These are phyloP conservation scores for Axea sp. DNA, from an alignment of 2,888 invertebrate species.

Conservation along the genomic window DNA sequence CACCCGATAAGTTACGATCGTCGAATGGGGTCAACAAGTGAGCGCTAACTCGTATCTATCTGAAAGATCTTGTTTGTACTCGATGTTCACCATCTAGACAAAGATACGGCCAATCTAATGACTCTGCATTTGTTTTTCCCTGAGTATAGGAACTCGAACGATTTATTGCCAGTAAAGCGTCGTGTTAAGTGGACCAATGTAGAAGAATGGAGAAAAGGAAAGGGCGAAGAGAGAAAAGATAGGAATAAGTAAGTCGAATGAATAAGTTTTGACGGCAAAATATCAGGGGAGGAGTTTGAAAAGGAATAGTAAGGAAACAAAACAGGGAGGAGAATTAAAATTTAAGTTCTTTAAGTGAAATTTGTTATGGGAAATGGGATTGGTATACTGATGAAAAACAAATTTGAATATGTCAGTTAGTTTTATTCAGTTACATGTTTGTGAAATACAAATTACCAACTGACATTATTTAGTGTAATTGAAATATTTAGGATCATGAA, in stretches of 20 bases:
- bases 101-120: conserved; percentile 71
- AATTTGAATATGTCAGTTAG: no score
- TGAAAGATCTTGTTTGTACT: conserved; percentile 66
- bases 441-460: no score
- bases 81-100: conserved; percentile 62
- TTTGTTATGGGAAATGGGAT: conserved; percentile 4
- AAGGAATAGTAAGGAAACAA: not conserved
- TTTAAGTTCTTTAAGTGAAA: conserved; percentile 8
- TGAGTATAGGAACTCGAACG: conserved; percentile 22
- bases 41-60: conserved; percentile 73
- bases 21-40: conserved; percentile 74
- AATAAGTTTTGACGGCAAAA: conserved; percentile 21
- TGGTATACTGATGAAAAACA: no score
- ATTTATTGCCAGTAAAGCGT: conserved; percentile 25
- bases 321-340: not conserved
- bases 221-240: not conserved
- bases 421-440: no score
- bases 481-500: no score
- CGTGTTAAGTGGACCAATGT: conserved; percentile 32
- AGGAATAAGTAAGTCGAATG: no score
- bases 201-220: not conserved
- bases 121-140: conserved; percentile 54
- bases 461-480: no score
- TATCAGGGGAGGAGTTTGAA: conserved; percentile 4
- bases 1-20: conserved; percentile 64